These are phyloP conservation scores for Sardinella longiceps DNA, from an alignment of 2,797 vertebrate genomes.

Conservation along the genomic window DNA sequence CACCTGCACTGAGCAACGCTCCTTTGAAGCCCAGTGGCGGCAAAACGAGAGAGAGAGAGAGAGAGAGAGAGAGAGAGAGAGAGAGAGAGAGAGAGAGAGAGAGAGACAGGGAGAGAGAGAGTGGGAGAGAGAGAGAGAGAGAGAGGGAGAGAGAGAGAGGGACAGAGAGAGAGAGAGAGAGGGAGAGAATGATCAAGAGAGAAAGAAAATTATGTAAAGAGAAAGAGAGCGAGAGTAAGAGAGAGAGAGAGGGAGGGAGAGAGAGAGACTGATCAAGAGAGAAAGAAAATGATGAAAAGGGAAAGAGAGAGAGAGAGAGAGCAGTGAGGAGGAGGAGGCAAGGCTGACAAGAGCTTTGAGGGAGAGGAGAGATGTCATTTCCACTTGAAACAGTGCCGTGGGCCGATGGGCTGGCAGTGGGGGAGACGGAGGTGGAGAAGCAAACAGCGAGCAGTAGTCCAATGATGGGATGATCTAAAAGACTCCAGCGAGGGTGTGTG, in stretches of 20 bases:
- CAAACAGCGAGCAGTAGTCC: neutral
- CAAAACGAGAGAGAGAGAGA: slow-evolving; percentile 6
- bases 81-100: neutral
- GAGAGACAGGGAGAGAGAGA: neutral
- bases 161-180: slow-evolving; percentile 12
- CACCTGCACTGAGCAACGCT: slow-evolving; percentile 75
- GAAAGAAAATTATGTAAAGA: no score
- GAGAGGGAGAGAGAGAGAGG: slow-evolving; percentile 26
- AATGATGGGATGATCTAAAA: neutral
- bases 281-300: neutral
- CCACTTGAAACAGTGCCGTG: slow-evolving; percentile 47
- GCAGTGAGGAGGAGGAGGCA: neutral
- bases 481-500: no score
- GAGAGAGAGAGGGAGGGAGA: neutral
- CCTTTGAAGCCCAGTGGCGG: slow-evolving; percentile 68
- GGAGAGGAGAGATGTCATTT: slow-evolving; percentile 41
- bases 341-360: slow-evolving; percentile 29
- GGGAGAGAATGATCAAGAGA: neutral
- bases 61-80: neutral
- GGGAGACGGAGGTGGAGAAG: neutral
- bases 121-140: neutral
- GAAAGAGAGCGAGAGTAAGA: neutral
- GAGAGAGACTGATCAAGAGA: slow-evolving; percentile 20
- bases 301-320: neutral
- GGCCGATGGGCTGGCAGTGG: slow-evolving; percentile 10